Evolutionary conservation across 2,113 vertebrate genomes (phyloP), one percentile per base, ranked within the genome.

Genomic region (Nasalis larvatus): DNA sequence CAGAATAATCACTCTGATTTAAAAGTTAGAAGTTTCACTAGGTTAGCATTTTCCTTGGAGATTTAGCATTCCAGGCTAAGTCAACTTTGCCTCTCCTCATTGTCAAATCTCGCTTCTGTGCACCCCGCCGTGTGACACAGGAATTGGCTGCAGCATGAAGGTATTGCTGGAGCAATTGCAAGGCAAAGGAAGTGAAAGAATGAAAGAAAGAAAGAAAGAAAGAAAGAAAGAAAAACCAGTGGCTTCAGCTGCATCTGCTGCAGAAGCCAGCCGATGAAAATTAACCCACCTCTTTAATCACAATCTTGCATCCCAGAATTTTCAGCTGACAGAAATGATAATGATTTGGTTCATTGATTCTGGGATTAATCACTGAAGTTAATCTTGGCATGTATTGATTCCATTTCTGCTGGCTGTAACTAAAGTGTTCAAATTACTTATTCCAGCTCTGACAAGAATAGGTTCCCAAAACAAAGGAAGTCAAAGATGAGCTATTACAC

Each of bases 351-450:
- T 96, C 97, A 95, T 93, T 97, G 97, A 98, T 98, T 94, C 95
- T 90, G 49, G 94, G 87, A 98, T 97, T 97, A 97, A 96, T 98
- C 97, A 93, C 94, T 92, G 92, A 96, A 96, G 96, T 97, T 98
- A 92, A 96, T 97, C 97, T 97, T 97, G 95, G 84, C 96, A 84
- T 87, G 68, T 96, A 98, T 97, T 93, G 95, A 97, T 98, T 93
- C 96, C 84, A 97, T 94, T 97, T 96, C 96, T 86, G 85, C 94
- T 89, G 85, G 89, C 94, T 95, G 92, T 96, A 95, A 94, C 87
- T 96, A 92, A 94, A 96, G 96, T 96, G 86, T 94, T 97, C 94
- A 92, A 97, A 98, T 96, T 92, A 96, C 95, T 96, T 96, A 96
- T 97, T 92, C 90, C 84, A 69, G 35, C 56, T 95, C 89, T 97